A percentile compares a stretch with the other conserved stretches of the same genome.
Conservation (phyloP, 2,888 invertebrate genomes). For the Polydrusus tereticollis region DNA sequence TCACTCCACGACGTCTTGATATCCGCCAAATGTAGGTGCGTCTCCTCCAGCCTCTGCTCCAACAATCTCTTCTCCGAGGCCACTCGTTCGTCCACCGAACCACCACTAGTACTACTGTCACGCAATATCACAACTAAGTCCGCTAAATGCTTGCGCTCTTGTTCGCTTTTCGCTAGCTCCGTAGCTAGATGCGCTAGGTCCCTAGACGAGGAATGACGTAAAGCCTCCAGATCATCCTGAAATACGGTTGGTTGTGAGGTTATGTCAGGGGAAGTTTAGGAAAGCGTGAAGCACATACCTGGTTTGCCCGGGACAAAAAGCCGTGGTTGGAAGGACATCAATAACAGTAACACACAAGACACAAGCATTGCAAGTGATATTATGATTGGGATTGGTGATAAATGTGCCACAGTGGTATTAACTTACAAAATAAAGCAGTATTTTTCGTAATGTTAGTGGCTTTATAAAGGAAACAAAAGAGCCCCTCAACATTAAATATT, state of each 20-base stretch:
- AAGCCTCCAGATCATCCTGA: slow-evolving; percentile 84
- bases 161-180: slow-evolving; percentile 80
- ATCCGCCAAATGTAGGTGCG: slow-evolving; percentile 87
- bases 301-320: slow-evolving; percentile 33
- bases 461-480: too few species aligned
- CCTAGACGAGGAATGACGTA: slow-evolving; percentile 80
- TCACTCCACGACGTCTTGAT: slow-evolving; percentile 94
- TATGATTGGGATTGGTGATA: too few species aligned
- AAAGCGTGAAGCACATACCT: slow-evolving; percentile 65
- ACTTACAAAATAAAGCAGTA: too few species aligned
- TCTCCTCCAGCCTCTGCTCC: slow-evolving; percentile 85
- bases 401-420: too few species aligned
- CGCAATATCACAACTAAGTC: slow-evolving; percentile 73
- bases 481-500: too few species aligned
- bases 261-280: background rate
- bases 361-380: too few species aligned
- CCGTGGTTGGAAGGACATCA: too few species aligned
- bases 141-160: slow-evolving; percentile 80
- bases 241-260: slow-evolving; percentile 22
- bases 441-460: too few species aligned
- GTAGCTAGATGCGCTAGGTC: slow-evolving; percentile 78
- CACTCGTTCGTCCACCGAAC: slow-evolving; percentile 70
- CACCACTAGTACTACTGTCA: slow-evolving; percentile 65
- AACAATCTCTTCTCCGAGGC: slow-evolving; percentile 76
- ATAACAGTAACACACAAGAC: too few species aligned